A percentile compares a stretch with the other conserved stretches of the same genome.
Evolutionary conservation across 2,888 invertebrate species (phyloP).

Genomic region (Drosophila paucipuncta): DNA sequence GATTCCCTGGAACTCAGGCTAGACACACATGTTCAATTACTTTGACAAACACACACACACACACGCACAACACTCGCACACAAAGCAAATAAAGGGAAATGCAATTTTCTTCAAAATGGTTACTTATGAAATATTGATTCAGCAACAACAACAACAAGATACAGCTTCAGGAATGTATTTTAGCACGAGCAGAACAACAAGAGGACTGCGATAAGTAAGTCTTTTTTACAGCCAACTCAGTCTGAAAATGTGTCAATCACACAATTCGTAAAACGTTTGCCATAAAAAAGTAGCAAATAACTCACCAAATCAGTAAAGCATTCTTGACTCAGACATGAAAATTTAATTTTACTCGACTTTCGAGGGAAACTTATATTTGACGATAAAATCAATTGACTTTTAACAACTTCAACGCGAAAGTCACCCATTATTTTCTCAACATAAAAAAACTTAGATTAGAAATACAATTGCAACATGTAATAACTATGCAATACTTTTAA

Average conservation of each 20-base stretch:
- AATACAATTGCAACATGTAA: neutral
- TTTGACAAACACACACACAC: constrained; percentile 19
- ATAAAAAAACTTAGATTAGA: neutral
- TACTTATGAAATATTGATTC: constrained; percentile 76
- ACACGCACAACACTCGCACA: constrained; percentile 17
- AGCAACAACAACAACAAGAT: constrained; percentile 25
- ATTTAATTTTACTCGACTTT: neutral
- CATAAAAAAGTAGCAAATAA: neutral
- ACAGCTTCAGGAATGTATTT: constrained; percentile 10
- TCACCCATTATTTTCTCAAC: neutral
- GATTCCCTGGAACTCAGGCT: constrained; percentile 27
- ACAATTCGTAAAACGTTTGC: neutral
- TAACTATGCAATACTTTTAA: neutral
- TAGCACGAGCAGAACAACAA: neutral
- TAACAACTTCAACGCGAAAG: neutral
- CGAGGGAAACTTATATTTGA: neutral
- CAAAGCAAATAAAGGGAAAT: constrained; percentile 67
- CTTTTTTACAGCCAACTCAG: neutral
- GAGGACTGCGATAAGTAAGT: neutral
- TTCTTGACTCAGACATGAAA: neutral
- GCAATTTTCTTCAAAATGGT: constrained; percentile 76
- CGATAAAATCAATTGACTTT: neutral
- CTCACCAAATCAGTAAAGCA: neutral
- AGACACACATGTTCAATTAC: constrained; percentile 52
- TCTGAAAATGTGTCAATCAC: neutral